phyloP scores from a whole-genome alignment of 2,888 invertebrate species.

The Pandemis corylana region DNA sequence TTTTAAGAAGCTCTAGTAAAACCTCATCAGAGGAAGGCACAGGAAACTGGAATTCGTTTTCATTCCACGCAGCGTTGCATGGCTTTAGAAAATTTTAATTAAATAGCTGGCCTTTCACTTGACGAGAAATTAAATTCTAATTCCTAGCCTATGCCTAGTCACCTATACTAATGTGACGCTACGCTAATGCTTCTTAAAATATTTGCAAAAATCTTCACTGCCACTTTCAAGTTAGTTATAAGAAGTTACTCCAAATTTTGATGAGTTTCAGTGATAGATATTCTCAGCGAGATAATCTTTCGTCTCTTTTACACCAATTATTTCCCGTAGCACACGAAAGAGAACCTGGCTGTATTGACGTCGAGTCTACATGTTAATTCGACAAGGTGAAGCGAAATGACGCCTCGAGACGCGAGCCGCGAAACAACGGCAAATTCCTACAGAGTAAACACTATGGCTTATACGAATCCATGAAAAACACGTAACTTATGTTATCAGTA shows the following conservation, averaged over 20 bases:
- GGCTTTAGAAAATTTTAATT: constrained; percentile 16
- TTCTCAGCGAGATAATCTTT: constrained; percentile 16
- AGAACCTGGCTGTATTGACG: constrained; percentile 31
- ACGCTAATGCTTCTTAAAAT: constrained; percentile 9
- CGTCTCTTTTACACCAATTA: background rate
- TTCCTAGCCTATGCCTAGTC: constrained; percentile 18
- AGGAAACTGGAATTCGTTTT: constrained; percentile 13
- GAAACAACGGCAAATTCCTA: constrained; percentile 40
- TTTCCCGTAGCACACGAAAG: background rate
- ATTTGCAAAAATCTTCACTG: constrained; percentile 15
- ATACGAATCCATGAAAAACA: constrained; percentile 21
- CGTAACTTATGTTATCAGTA: constrained; percentile 5
- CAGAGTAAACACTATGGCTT: constrained; percentile 10
- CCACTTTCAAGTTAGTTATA: constrained; percentile 10
- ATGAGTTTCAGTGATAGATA: constrained; percentile 4
- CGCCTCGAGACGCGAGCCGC: constrained; percentile 55
- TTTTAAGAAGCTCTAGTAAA: constrained; percentile 18
- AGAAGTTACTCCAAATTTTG: background rate
- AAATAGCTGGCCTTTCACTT: constrained; percentile 9
- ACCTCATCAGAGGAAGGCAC: constrained; percentile 22
- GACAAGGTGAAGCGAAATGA: constrained; percentile 49
- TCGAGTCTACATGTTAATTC: constrained; percentile 6
- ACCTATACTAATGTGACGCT: constrained; percentile 12
- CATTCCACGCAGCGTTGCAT: background rate
- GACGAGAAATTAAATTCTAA: constrained; percentile 17